Evolutionary conservation across 2,888 invertebrate genomes (phyloP), one percentile per base, ranked within the genome.

Genomic region (Eucera pruinosa): DNA sequence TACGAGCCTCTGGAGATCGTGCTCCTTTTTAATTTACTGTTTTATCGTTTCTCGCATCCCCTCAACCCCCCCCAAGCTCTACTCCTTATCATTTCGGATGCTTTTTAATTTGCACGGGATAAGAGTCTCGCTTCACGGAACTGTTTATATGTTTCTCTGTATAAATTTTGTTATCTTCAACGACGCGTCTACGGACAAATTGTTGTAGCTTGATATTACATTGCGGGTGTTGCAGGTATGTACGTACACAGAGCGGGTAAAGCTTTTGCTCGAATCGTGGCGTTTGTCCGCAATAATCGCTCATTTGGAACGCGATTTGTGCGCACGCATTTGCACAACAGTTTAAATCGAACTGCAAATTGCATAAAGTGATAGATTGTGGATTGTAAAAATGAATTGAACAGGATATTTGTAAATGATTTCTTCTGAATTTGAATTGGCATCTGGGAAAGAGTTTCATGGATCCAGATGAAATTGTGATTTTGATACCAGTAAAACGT

Each of bases 11-110:
- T 41, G 36, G 43, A 52, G 50, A 71, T 71, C 71, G 23, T 11
- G 60, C 39, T 73, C 41, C 41, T 65, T 75, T 75, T 66, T 75
- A 73, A 66, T 54, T 73, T 66, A 54, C 75, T 23, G 65, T 43
- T 61, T 66, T 54, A 65, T 48, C 65, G 54, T 23, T 3, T 13
- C 54, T 15, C 43, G n/a, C 23, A 11, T 9, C 3, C 15, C 20
- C n/a, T n/a, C n/a, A n/a, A n/a, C 11, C 47, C 18, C 55, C 2
- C 52, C 30, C 15, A 13, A 13, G 15, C 25, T 7, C 39, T 27
- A 20, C 25, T 27, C 55, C 23, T 70, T 70, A 61, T 70, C 73
- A 30, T 70, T 52, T 64, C 33, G 68, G 64, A n/a, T 20, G 57
- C 25, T 74, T 64, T 74, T 74, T 72, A 72, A 74, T 74, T 74